phyloP scores from a whole-genome alignment of 2,888 invertebrate genomes.

The Synergus gifuensis region DNA sequence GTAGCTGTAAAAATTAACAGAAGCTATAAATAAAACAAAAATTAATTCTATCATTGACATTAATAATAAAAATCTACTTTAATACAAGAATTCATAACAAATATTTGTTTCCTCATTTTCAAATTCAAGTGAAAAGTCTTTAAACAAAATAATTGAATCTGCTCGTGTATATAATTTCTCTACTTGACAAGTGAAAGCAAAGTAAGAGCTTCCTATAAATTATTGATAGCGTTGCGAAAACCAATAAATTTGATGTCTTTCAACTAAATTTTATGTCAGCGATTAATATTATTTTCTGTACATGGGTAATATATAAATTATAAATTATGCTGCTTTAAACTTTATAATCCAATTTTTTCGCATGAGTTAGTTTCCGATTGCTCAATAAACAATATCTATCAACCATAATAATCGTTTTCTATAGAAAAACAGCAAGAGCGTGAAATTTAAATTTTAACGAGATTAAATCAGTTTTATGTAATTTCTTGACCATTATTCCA shows the following conservation, averaged over 20 bases:
- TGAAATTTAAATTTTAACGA: slow-evolving; percentile 12
- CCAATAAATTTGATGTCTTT: slow-evolving; percentile 28
- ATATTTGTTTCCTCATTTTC: background rate
- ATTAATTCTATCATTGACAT: background rate
- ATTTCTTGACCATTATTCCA: background rate
- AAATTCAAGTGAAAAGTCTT: background rate
- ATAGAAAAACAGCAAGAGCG: slow-evolving; percentile 31
- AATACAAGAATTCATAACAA: background rate
- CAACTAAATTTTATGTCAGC: slow-evolving; percentile 11
- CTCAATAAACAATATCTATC: slow-evolving; percentile 14
- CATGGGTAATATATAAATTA: background rate
- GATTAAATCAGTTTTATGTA: slow-evolving; percentile 29
- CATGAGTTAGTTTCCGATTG: background rate
- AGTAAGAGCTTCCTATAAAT: slow-evolving; percentile 36
- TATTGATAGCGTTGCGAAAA: slow-evolving; percentile 11
- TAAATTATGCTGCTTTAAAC: too few relatives aligned
- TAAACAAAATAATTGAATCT: slow-evolving; percentile 22
- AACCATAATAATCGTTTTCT: slow-evolving; percentile 17
- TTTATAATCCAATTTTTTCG: background rate
- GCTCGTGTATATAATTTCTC: slow-evolving; percentile 8
- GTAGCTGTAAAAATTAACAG: background rate
- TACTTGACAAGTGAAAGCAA: slow-evolving; percentile 34
- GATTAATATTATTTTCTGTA: background rate
- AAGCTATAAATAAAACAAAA: background rate
- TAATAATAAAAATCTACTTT: background rate